A percentile compares a stretch with the other conserved stretches of the same genome.
These are phyloP conservation scores for Fistularia commersonii DNA, from an alignment of 2,797 vertebrate genomes.

Conservation along the genomic window DNA sequence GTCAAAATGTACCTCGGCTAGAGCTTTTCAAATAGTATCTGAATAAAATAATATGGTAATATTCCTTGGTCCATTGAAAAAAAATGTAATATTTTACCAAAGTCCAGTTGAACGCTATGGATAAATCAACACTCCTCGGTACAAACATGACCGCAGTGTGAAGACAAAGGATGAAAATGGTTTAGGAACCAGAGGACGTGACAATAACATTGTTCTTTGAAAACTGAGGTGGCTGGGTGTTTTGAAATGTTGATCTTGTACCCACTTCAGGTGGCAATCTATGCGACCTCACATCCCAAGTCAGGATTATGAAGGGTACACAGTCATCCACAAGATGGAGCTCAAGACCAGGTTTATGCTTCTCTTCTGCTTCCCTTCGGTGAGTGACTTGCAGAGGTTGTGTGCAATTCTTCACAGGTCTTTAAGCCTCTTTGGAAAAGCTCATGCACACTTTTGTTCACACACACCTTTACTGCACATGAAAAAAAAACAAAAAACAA, in stretches of 20 bases:
- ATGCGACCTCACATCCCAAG: constrained; percentile 10
- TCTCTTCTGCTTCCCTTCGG: not conserved
- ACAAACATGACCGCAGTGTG: constrained; percentile 27
- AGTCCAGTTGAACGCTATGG: constrained; percentile 43
- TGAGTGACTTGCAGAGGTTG: constrained; percentile 7
- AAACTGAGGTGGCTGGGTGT: too few relatives aligned
- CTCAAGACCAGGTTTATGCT: constrained; percentile 26
- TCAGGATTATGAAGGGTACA: constrained; percentile 24
- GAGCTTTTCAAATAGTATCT: constrained; percentile 77
- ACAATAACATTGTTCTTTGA: too few relatives aligned
- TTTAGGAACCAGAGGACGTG: too few relatives aligned
- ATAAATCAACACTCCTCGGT: constrained; percentile 37
- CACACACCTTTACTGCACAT: not conserved
- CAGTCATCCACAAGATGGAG: constrained; percentile 53
- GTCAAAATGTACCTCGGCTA: constrained; percentile 73
- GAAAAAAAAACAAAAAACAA: not conserved
- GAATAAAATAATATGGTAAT: constrained; percentile 75
- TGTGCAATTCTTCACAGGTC: constrained; percentile 43
- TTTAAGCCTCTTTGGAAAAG: constrained; percentile 52
- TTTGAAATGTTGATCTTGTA: constrained; percentile 8
- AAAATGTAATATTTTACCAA: constrained; percentile 68
- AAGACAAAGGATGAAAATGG: too few relatives aligned
- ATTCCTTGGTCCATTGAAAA: constrained; percentile 68
- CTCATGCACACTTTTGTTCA: constrained; percentile 1
- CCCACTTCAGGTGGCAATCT: constrained; percentile 15